Evolutionary conservation across 64 coral and sea anemone genomes (phyloP).

Genomic region (Stylophora pistillata): DNA sequence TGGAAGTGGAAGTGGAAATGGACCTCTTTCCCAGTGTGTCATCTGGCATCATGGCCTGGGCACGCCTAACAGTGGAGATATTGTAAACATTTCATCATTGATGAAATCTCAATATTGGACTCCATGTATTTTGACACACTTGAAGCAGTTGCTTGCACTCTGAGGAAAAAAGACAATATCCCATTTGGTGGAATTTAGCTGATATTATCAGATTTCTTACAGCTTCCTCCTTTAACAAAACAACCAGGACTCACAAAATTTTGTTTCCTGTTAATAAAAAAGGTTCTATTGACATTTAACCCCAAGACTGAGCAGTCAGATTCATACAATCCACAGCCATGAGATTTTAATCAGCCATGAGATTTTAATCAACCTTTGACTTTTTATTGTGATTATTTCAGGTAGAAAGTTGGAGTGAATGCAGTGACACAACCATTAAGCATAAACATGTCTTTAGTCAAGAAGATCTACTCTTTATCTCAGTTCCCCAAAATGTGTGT

Average conservation of each 20-base stretch:
- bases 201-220: slow-evolving; percentile 87
- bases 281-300: no score
- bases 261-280: slow-evolving; percentile 79
- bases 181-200: slow-evolving; percentile 95
- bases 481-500: no score
- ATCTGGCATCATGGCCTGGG: slow-evolving; percentile 62
- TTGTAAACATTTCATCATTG: slow-evolving; percentile 86
- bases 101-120: slow-evolving; percentile 96
- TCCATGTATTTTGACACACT: slow-evolving; percentile 86
- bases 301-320: no score
- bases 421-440: slow-evolving; percentile 84
- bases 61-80: slow-evolving; percentile 60
- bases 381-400: slow-evolving; percentile 4
- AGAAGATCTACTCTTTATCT: slow-evolving; percentile 59
- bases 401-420: slow-evolving; percentile 81
- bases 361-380: not conserved
- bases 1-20: slow-evolving; percentile 72
- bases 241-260: slow-evolving; percentile 65
- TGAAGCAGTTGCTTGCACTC: slow-evolving; percentile 68
- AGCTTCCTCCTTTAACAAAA: slow-evolving; percentile 79
- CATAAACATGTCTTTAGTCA: slow-evolving; percentile 87
- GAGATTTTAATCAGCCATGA: no score
- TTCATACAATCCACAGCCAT: no score
- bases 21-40: slow-evolving; percentile 55
- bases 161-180: slow-evolving; percentile 60